A percentile compares a stretch with the other conserved stretches of the same genome.
phyloP scores from a whole-genome alignment of 2,888 invertebrate genomes.

The Drosophila testacea region DNA sequence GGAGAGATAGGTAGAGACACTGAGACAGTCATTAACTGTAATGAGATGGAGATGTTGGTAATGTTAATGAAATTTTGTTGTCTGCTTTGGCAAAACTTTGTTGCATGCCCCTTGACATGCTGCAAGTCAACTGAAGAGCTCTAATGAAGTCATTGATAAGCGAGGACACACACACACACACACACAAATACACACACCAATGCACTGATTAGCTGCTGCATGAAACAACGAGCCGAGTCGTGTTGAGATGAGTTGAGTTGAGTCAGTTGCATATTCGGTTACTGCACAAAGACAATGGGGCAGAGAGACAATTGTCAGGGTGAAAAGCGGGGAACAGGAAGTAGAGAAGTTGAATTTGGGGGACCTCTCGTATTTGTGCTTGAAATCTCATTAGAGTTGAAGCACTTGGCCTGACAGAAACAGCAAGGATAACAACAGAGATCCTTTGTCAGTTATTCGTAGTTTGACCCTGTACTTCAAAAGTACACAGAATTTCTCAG shows the following conservation, averaged over 20 bases:
- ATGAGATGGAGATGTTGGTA: constrained; percentile 66
- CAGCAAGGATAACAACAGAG: constrained; percentile 27
- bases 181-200: constrained; percentile 13
- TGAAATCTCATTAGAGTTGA: constrained; percentile 79
- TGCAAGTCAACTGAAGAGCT: constrained; percentile 51
- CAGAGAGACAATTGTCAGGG: constrained; percentile 13
- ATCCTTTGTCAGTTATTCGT: constrained; percentile 2
- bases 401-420: constrained; percentile 65
- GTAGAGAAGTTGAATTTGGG: background rate
- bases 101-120: constrained; percentile 8
- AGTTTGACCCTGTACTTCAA: too few relatives aligned
- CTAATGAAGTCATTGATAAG: constrained; percentile 81
- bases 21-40: constrained; percentile 67
- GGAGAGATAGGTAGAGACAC: background rate
- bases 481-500: too few relatives aligned
- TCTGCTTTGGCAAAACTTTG: constrained; percentile 48
- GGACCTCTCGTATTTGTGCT: constrained; percentile 66
- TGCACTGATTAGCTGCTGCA: constrained; percentile 62
- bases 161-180: constrained; percentile 27
- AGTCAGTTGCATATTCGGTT: constrained; percentile 67
- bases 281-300: constrained; percentile 63
- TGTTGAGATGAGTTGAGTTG: constrained; percentile 17
- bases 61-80: constrained; percentile 80
- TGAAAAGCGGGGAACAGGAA: background rate
- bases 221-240: constrained; percentile 8